Base-by-base conservation (phyloP, 2,888 invertebrate genomes). In the Sphaeridia pumilis region DNA sequence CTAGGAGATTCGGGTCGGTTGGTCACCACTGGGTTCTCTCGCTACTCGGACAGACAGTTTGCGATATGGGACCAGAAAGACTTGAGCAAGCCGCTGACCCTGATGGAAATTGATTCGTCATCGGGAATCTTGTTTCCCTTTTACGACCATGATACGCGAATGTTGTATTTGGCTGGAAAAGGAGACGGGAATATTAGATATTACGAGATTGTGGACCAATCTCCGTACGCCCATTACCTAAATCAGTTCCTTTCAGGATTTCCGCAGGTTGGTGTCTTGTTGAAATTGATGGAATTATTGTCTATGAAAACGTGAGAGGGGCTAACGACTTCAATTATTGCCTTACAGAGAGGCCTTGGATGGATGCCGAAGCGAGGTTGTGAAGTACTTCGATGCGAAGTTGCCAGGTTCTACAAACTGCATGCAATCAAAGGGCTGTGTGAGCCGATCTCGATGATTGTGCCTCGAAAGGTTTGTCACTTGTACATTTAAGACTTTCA, bases 401-500 rank as follows among this genome's bases (percentile, higher is more conserved):
- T 93, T 65, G 87, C 84, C 69, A 78, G 92, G 62, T 88, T 93
- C 73, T 95, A 84, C 76, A 94, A 94, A 72, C 75, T 94, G 59
- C 87, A 87, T 70, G 88, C 92, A 4, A 84, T 87, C 55, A 81
- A 84, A 55, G 90, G 89, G 20, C 76, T 90, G 51, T 89, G 90
- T 72, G 94, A 95, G 69, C 89, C 93, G 36, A 87, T 94, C 61
- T 82, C 87, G 45, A 93, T 95, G 84, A 88, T 90, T 59, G 94
- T 94, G 56, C 94, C 95, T 21, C 76, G 95, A 66, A 94, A 94
- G 76, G 80, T 79, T 17, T n/a, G n/a, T n/a, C n/a, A n/a, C n/a
- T n/a, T n/a, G n/a, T n/a, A n/a, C n/a, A n/a, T n/a, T n/a, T n/a
- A n/a, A n/a, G n/a, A n/a, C n/a, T n/a, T n/a, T n/a, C n/a, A n/a